Evolutionary conservation across 2,797 vertebrate genomes (phyloP).

Genomic region (Odontamblyopus rebecca): DNA sequence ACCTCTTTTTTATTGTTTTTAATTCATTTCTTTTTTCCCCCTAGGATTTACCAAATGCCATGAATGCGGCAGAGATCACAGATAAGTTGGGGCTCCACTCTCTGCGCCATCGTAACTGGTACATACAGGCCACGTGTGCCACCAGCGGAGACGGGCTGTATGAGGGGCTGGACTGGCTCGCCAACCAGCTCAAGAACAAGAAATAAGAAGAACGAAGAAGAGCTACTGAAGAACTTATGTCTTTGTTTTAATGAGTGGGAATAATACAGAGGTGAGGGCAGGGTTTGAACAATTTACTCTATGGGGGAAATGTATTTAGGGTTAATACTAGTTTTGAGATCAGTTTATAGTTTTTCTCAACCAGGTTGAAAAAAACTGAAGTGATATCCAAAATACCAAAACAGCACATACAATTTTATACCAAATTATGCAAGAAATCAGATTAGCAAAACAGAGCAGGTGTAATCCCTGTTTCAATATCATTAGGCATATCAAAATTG

Average conservation of each 20-base stretch:
- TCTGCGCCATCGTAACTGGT: conserved; percentile 96
- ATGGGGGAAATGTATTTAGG: conserved; percentile 26
- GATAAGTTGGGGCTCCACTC: conserved; percentile 96
- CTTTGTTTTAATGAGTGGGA: conserved; percentile 40
- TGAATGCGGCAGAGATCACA: conserved; percentile 97
- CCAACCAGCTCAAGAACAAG: conserved; percentile 98
- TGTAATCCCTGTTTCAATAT: no score
- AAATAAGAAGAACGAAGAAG: conserved; percentile 77
- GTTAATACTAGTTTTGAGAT: conserved; percentile 52
- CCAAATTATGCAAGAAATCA: background rate
- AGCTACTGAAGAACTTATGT: conserved; percentile 22
- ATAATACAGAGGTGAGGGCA: conserved; percentile 7
- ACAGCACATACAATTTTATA: background rate
- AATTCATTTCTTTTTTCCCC: background rate
- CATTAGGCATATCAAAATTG: no score
- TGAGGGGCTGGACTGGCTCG: conserved; percentile 96
- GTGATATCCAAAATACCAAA: background rate
- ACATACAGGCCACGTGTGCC: conserved; percentile 97
- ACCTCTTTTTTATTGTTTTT: no score
- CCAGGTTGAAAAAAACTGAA: background rate
- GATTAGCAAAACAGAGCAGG: no score
- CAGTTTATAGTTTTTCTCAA: conserved; percentile 54
- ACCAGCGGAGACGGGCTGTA: conserved; percentile 95
- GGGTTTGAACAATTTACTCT: conserved; percentile 39
- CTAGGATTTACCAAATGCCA: conserved; percentile 95